phyloP scores from a whole-genome alignment of 2,888 invertebrate species.

The Brassicogethes aeneus region DNA sequence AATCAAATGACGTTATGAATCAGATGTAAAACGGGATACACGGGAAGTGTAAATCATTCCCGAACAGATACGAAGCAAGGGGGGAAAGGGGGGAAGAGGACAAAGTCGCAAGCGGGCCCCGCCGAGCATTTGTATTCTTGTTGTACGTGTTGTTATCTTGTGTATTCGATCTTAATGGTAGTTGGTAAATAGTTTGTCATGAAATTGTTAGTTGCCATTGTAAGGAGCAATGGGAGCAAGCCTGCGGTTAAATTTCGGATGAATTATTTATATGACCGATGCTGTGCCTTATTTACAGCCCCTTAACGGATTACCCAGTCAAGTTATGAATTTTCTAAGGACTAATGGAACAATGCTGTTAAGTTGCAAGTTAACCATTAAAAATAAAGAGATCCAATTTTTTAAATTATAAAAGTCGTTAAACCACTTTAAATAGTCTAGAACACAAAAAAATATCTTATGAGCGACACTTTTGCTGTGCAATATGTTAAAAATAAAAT shows the following conservation, averaged over 20 bases:
- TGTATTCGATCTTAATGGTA: constrained; percentile 38
- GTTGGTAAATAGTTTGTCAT: constrained; percentile 35
- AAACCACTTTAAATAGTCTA: no score
- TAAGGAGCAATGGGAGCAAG: constrained; percentile 12
- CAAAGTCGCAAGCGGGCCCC: background rate
- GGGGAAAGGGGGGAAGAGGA: background rate
- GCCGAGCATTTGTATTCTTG: constrained; percentile 31
- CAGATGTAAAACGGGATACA: background rate
- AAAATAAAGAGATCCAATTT: no score
- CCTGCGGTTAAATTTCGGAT: constrained; percentile 29
- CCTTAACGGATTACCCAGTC: no score
- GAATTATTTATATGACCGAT: constrained; percentile 29
- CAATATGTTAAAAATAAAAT: no score
- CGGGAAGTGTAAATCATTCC: background rate
- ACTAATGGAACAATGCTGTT: no score
- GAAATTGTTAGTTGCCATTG: constrained; percentile 18
- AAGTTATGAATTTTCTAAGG: no score
- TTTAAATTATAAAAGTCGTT: no score
- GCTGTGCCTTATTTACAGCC: no score
- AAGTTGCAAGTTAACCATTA: no score
- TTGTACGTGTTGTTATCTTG: constrained; percentile 30
- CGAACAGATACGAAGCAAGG: background rate
- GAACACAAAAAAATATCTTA: no score
- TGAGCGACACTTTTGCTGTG: no score
- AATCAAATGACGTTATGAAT: background rate